Base-by-base conservation (phyloP, 2,888 invertebrate species). In the Ormyrus pomaceus region DNA sequence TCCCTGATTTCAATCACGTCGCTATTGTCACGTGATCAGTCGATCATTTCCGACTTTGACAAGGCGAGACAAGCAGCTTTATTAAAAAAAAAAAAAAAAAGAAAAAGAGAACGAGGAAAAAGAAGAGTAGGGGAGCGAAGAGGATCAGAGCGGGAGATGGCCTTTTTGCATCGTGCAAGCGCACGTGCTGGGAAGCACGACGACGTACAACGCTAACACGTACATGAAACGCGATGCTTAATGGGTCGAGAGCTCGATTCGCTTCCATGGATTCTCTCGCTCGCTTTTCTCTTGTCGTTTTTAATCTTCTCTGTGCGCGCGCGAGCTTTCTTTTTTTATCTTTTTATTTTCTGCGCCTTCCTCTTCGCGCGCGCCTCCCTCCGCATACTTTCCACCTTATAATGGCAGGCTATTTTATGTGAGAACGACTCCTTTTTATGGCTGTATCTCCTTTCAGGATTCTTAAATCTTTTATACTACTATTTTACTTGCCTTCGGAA, bases 201-300 rank as follows among this genome's bases (percentile, higher is more conserved):
- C 10, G 13, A 75, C 55, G 13, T 45, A 66, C 8, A 65, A 34
- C 56, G 7, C 13, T 5, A 8, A 70, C 48, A 55, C 72, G 77
- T 74, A 80, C 77, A 82, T 86, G 86, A 86, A 87, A 86, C 83
- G 83, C 84, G 85, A 87, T 83, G 85, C 86, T 85, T 85, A 86
- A 87, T 87, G 85, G 86, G 84, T 82, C 82, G 82, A 82, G 82
- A 82, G 83, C 83, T 83, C 84, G 84, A 84, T 86, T 80, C 83
- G 83, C 83, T 85, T 84, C 84, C 76, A 80, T 61, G 74, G 77
- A 19, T 19, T 19, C 19, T 19, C 72, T 51, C 10, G 7, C 34
- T 74, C 51, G 53, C 81, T 69, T 78, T 80, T 62, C 56, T 50
- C 72, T 58, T 66, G 59, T 58, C 80, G 77, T 74, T 79, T 73